phyloP scores from a whole-genome alignment of 1,140 invertebrate species.

The Papilio polytes region DNA sequence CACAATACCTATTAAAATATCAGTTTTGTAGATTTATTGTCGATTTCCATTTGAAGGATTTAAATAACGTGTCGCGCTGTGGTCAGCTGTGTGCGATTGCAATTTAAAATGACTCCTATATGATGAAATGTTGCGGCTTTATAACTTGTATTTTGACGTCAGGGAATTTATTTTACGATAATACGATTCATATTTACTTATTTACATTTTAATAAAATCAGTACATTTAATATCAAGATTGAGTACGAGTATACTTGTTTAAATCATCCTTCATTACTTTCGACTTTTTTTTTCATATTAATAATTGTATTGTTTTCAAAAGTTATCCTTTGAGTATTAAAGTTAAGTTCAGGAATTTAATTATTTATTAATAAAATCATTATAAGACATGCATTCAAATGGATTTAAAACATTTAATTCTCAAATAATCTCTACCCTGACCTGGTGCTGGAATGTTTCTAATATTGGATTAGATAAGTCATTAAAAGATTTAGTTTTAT shows the following conservation, averaged over 20 bases:
- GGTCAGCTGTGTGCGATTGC: background rate
- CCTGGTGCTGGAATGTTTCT: background rate
- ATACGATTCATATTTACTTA: background rate
- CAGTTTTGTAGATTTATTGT: constrained; percentile 5
- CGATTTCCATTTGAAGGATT: constrained; percentile 21
- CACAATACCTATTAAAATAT: constrained; percentile 5
- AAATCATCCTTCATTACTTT: too few relatives aligned
- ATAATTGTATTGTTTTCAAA: too few relatives aligned
- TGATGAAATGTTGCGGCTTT: constrained; percentile 18
- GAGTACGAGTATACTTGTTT: too few relatives aligned
- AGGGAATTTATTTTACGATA: background rate
- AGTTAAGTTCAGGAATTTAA: too few relatives aligned
- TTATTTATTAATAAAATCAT: too few relatives aligned
- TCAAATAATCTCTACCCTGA: background rate
- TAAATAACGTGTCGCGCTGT: constrained; percentile 11
- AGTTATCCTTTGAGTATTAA: too few relatives aligned
- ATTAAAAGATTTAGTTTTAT: background rate
- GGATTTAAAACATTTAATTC: background rate
- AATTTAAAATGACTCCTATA: background rate
- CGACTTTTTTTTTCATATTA: too few relatives aligned
- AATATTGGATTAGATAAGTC: background rate
- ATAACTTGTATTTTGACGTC: background rate
- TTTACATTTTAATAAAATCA: too few relatives aligned
- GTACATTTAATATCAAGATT: too few relatives aligned
- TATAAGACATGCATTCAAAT: too few relatives aligned